Conservation (phyloP, 2,113 vertebrate species). For the Morphnarchus princeps region DNA sequence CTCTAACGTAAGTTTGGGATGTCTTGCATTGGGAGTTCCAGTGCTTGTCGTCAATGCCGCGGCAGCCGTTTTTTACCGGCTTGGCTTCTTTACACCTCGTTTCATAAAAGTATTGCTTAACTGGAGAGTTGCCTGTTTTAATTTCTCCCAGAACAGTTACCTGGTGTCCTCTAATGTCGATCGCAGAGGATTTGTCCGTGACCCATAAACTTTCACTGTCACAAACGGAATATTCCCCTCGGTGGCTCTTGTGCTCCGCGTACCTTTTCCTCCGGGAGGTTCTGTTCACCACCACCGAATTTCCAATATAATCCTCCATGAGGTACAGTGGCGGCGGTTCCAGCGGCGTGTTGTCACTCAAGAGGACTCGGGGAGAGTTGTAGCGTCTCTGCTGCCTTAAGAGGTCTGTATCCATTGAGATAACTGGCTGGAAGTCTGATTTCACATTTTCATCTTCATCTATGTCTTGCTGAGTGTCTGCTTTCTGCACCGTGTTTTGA, state of each 20-base stretch:
- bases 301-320: constrained; percentile 85
- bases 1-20: constrained; percentile 90
- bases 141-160: constrained; percentile 90
- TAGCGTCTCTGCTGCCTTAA: constrained; percentile 89
- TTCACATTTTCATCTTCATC: constrained; percentile 57
- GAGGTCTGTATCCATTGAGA: constrained; percentile 80
- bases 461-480: constrained; percentile 35
- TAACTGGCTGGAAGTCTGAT: constrained; percentile 75
- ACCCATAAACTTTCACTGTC: constrained; percentile 96
- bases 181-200: constrained; percentile 88
- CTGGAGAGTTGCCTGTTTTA: constrained; percentile 80
- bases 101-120: constrained; percentile 97
- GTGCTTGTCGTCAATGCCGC: constrained; percentile 95
- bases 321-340: constrained; percentile 90
- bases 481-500: constrained; percentile 61
- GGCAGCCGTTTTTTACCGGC: constrained; percentile 86
- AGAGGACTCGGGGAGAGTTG: constrained; percentile 89
- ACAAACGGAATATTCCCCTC: constrained; percentile 94
- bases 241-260: constrained; percentile 87
- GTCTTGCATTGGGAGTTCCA: constrained; percentile 99
- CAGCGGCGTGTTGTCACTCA: constrained; percentile 87
- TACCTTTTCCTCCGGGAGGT: constrained; percentile 86
- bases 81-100: constrained; percentile 86
- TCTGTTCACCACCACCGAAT: constrained; percentile 73
- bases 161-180: constrained; percentile 84